These are phyloP conservation scores for Machimus atricapillus DNA, from an alignment of 2,888 invertebrate species.

Conservation along the genomic window DNA sequence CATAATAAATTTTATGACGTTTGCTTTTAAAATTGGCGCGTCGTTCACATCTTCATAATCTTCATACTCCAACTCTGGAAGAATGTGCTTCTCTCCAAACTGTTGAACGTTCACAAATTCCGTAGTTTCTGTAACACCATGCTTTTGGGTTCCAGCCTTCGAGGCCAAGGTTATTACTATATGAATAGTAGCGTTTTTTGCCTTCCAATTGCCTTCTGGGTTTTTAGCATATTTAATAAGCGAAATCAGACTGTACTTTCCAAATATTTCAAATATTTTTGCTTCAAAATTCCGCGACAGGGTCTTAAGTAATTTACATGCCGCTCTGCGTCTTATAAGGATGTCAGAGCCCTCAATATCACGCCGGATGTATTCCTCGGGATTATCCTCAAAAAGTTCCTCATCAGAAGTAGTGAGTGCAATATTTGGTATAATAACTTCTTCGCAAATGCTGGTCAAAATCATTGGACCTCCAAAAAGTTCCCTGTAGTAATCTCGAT, in stretches of 20 bases:
- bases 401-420: constrained; percentile 94
- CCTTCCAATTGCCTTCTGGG: constrained; percentile 84
- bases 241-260: constrained; percentile 79
- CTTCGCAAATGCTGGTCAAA: constrained; percentile 91
- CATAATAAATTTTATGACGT: constrained; percentile 95
- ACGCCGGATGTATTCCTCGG: constrained; percentile 94
- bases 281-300: constrained; percentile 87
- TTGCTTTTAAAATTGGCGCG: constrained; percentile 92
- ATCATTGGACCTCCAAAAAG: constrained; percentile 89
- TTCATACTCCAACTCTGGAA: constrained; percentile 81
- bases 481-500: constrained; percentile 83
- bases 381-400: constrained; percentile 97
- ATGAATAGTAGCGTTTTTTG: constrained; percentile 95
- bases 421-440: constrained; percentile 98
- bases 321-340: constrained; percentile 93
- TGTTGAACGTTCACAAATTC: constrained; percentile 87
- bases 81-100: constrained; percentile 86
- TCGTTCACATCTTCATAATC: constrained; percentile 87
- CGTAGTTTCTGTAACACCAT: constrained; percentile 91
- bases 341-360: constrained; percentile 99
- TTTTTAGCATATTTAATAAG: constrained; percentile 78
- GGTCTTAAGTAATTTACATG: constrained; percentile 95
- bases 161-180: constrained; percentile 94
- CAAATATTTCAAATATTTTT: constrained; percentile 86
- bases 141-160: constrained; percentile 85